Evolutionary conservation across 1,140 invertebrate genomes (phyloP).

Genomic region (Ostrea denselamellosa): DNA sequence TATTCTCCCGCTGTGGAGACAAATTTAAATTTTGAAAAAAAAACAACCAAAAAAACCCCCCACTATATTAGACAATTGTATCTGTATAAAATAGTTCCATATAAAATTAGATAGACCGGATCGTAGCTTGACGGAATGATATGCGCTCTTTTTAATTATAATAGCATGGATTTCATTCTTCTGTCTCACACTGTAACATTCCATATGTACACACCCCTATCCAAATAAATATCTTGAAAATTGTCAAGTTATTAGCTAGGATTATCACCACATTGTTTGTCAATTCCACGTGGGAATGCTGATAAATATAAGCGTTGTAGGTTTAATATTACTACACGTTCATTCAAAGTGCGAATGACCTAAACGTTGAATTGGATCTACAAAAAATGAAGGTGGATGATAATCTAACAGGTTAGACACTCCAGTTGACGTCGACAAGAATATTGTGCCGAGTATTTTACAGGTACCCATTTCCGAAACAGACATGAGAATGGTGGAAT

Average conservation of each 20-base stretch:
- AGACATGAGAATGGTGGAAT: background rate
- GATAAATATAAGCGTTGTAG: background rate
- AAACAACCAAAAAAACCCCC: too few relatives aligned
- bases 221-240: slow-evolving; percentile 32
- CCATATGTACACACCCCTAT: background rate
- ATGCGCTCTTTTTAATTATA: background rate
- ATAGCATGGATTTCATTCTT: background rate
- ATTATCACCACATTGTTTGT: slow-evolving; percentile 18
- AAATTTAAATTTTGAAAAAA: too few relatives aligned
- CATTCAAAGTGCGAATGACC: background rate
- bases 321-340: background rate
- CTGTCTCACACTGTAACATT: background rate
- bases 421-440: background rate
- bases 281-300: slow-evolving; percentile 12
- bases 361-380: background rate
- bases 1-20: too few relatives aligned
- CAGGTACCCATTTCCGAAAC: background rate
- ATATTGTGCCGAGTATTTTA: background rate
- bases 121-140: background rate
- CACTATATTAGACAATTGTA: too few relatives aligned
- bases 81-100: too few relatives aligned
- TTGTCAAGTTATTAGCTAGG: slow-evolving; percentile 1
- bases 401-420: background rate
- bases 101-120: too few relatives aligned
- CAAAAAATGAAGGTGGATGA: background rate